Percentiles rank a stretch among this genome's conserved stretches.
phyloP scores from a whole-genome alignment of 2,888 invertebrate species.

The Tipula lateralis region DNA sequence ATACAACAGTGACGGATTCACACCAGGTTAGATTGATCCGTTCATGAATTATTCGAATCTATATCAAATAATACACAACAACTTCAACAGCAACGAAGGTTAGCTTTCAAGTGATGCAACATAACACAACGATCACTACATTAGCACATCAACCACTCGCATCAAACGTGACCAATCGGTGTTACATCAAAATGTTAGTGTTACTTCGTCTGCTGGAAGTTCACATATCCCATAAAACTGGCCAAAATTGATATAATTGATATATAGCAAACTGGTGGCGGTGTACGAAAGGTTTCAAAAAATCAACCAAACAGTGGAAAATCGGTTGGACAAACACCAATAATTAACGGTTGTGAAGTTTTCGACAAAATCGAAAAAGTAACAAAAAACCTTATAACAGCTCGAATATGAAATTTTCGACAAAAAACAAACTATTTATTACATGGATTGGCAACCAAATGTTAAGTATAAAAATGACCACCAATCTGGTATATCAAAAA shows the following conservation, averaged over 20 bases:
- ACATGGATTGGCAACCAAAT: no score
- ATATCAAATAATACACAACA: constrained; percentile 30
- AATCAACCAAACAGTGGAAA: constrained; percentile 24
- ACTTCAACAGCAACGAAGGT: constrained; percentile 44
- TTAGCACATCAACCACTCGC: constrained; percentile 35
- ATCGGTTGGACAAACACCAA: constrained; percentile 35
- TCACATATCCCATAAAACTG: constrained; percentile 38
- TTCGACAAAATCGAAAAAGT: no score
- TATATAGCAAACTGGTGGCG: constrained; percentile 5
- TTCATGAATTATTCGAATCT: constrained; percentile 39
- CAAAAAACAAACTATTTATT: no score
- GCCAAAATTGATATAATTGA: constrained; percentile 30
- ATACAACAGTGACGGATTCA: constrained; percentile 32
- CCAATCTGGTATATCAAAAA: no score
- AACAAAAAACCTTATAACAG: no score
- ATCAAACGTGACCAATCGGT: constrained; percentile 21
- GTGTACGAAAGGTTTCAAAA: neutral
- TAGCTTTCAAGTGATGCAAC: constrained; percentile 41
- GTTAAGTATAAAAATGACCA: no score
- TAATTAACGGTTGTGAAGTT: constrained; percentile 30
- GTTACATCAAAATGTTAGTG: neutral
- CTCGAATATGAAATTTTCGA: no score
- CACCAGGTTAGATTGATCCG: constrained; percentile 33
- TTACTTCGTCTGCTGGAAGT: neutral
- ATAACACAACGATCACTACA: constrained; percentile 35